Base-by-base conservation (phyloP, 1,140 invertebrate genomes). In the Pissodes strobi region DNA sequence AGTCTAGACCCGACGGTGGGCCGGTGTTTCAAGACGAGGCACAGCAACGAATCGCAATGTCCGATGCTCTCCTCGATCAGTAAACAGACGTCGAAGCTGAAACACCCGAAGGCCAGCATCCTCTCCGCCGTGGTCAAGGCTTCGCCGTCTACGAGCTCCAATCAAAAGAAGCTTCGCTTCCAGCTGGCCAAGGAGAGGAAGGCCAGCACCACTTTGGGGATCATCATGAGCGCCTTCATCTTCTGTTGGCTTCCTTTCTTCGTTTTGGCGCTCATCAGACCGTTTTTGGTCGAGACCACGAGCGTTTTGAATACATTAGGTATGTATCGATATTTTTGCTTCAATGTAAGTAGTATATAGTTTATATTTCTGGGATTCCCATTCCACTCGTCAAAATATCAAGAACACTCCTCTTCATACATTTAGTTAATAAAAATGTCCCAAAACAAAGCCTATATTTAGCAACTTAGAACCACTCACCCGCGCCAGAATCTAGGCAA, bases 231-330 rank as follows among this genome's bases (percentile, higher is more conserved):
- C 60, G 94, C 95, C 0, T 99, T 99, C 74, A 92, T 91, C 12
- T 82, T 97, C 55, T 99, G 96, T 77, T 99, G 96, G 97, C 80
- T 98, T 22, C 97, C 97, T 1, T 99, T 97, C 78, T 98, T 99
- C 79, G 91, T 97, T 5, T 82, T 96, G 25, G 94, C 95, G 1
- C 79, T 97, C 6, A 86, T 97, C 22, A 84, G 87, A 72, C 92
- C 88, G n/a, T 95, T 95, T 73, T 80, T 91, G 2, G 25, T 10
- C n/a, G 55, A 89, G 90, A 60, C 88, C 84, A 48, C 72, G 19
- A 49, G 67, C 22, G 72, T 83, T 85, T 34, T 92, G 82, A 92
- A 87, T 84, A 76, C 92, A 30, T 48, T 69, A 27, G 49, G 52
- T 56, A 56, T 39, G 46, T 34, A n/a, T 34, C 30, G 6, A 34